Conservation (phyloP, 2,113 vertebrate species). For the Lethenteron camtschaticum region DNA sequence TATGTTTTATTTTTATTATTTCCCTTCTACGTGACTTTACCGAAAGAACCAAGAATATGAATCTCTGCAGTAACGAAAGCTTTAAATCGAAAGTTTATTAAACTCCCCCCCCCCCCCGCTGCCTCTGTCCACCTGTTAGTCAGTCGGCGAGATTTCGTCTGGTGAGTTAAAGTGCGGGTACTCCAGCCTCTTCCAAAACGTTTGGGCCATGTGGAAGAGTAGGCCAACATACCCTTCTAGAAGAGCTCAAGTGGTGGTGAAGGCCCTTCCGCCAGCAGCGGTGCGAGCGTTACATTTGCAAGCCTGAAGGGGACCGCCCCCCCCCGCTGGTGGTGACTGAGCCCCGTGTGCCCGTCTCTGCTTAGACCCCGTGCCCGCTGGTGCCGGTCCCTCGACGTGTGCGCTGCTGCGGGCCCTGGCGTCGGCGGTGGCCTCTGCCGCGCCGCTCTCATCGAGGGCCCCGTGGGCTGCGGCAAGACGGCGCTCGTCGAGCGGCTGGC, state of each 20-base stretch:
- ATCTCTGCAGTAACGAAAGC: too few species aligned
- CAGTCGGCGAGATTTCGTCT: too few species aligned
- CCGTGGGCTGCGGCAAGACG: conserved; percentile 83
- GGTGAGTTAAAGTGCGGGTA: too few species aligned
- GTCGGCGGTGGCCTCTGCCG: conserved; percentile 51
- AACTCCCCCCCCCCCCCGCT: too few species aligned
- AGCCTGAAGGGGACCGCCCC: conserved; percentile 4
- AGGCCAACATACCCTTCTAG: not conserved
- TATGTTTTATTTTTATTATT: too few species aligned
- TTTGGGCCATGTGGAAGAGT: too few species aligned
- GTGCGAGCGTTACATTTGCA: not conserved
- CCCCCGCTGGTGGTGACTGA: conserved; percentile 15
- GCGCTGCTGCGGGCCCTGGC: conserved; percentile 59
- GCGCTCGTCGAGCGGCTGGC: conserved; percentile 62
- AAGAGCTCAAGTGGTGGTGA: not conserved
- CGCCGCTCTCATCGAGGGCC: conserved; percentile 76
- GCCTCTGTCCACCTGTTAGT: too few species aligned
- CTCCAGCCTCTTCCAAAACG: too few species aligned
- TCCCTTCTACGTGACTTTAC: too few species aligned
- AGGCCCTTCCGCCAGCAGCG: not conserved
- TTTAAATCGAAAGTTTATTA: too few species aligned
- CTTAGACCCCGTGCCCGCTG: conserved; percentile 16
- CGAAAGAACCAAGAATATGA: too few species aligned
- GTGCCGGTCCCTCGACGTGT: conserved; percentile 62
- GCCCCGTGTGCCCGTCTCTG: not conserved